phyloP scores from a whole-genome alignment of 2,888 invertebrate genomes.

The Cylindroiulus punctatus region DNA sequence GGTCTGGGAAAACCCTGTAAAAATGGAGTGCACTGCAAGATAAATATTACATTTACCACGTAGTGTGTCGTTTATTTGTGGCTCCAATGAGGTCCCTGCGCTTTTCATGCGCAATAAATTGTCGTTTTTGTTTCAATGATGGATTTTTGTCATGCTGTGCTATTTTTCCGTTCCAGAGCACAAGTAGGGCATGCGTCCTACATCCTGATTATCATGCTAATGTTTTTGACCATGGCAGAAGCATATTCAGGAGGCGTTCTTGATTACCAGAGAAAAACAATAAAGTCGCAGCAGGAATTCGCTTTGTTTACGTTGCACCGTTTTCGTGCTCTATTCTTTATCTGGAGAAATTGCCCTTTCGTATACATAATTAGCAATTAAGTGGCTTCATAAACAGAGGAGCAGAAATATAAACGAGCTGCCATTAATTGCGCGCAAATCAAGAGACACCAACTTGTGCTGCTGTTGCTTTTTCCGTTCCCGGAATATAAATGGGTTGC shows the following conservation, averaged over 20 bases:
- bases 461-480: neutral
- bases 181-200: neutral
- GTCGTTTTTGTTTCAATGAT: too few species aligned
- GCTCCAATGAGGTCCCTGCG: too few species aligned
- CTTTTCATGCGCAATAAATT: neutral
- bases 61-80: too few species aligned
- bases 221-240: slow-evolving; percentile 10
- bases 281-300: slow-evolving; percentile 18
- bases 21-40: too few species aligned
- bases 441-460: slow-evolving; percentile 4
- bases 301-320: slow-evolving; percentile 2
- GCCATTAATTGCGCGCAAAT: slow-evolving; percentile 9
- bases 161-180: neutral
- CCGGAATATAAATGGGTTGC: slow-evolving; percentile 7
- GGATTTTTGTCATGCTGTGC: neutral
- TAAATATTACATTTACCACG: too few species aligned
- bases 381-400: slow-evolving; percentile 18
- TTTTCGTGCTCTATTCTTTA: slow-evolving; percentile 7
- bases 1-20: too few species aligned
- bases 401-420: slow-evolving; percentile 18
- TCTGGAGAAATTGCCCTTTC: slow-evolving; percentile 18
- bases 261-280: neutral
- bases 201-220: slow-evolving; percentile 2
- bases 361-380: slow-evolving; percentile 18
- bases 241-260: neutral